Conservation (phyloP, 2,888 invertebrate species). For the Leptopilina syphax region DNA sequence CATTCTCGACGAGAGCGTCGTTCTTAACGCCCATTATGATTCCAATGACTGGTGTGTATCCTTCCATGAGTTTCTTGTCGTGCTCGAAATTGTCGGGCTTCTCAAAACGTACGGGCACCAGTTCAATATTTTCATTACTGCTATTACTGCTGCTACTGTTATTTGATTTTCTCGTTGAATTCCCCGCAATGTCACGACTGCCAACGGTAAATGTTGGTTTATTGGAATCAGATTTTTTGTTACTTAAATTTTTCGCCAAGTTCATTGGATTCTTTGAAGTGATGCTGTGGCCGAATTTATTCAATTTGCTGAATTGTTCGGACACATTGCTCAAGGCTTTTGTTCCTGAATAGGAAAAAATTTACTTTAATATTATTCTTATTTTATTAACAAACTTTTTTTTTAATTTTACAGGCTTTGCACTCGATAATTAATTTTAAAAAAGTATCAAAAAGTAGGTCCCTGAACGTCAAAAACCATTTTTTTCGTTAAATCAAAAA, state of each 20-base stretch:
- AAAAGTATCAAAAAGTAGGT: too few relatives aligned
- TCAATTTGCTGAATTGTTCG: slow-evolving; percentile 91
- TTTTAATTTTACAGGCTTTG: neutral
- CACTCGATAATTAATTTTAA: slow-evolving; percentile 3
- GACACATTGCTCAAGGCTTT: slow-evolving; percentile 92
- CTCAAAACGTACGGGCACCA: slow-evolving; percentile 65
- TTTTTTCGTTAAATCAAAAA: too few relatives aligned
- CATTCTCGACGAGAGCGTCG: slow-evolving; percentile 56
- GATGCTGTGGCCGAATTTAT: slow-evolving; percentile 83
- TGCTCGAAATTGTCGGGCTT: slow-evolving; percentile 62
- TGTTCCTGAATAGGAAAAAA: slow-evolving; percentile 80
- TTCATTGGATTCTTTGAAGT: slow-evolving; percentile 74
- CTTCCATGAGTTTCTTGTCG: slow-evolving; percentile 74
- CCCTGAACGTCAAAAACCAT: too few relatives aligned
- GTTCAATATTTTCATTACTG: slow-evolving; percentile 79
- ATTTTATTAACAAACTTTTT: neutral
- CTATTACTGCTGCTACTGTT: slow-evolving; percentile 79
- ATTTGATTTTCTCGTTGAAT: slow-evolving; percentile 72
- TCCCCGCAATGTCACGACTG: slow-evolving; percentile 75
- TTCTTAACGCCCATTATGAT: slow-evolving; percentile 79
- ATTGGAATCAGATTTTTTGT: slow-evolving; percentile 56
- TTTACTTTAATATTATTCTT: neutral
- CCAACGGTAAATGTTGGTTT: slow-evolving; percentile 72
- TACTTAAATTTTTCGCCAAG: slow-evolving; percentile 59
- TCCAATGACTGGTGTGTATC: slow-evolving; percentile 83